Evolutionary conservation across 2,888 invertebrate genomes (phyloP).

Genomic region (Tenthredo distinguenda): DNA sequence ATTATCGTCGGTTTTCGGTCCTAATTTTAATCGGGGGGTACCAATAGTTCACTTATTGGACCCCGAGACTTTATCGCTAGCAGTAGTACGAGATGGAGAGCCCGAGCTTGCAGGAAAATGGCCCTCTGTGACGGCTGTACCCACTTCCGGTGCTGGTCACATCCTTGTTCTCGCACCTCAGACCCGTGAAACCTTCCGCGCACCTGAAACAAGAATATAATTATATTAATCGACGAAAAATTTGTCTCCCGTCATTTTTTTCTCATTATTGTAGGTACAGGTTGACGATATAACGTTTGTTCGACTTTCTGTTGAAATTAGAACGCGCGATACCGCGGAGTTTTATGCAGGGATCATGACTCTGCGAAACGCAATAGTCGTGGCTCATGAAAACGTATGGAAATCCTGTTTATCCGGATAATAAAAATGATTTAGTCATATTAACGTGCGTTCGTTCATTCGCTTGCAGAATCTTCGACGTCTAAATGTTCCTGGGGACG

Average conservation of each 20-base stretch:
- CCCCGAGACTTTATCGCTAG: slow-evolving; percentile 80
- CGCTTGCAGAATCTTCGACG: background rate
- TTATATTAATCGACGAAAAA: slow-evolving; percentile 31
- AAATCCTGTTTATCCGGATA: slow-evolving; percentile 25
- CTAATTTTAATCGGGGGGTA: slow-evolving; percentile 38
- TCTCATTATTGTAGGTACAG: background rate
- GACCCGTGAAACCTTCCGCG: slow-evolving; percentile 89
- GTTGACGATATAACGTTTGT: background rate
- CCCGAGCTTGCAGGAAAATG: slow-evolving; percentile 89
- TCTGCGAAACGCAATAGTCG: background rate
- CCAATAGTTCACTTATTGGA: slow-evolving; percentile 62
- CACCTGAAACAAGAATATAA: slow-evolving; percentile 82
- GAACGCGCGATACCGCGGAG: background rate
- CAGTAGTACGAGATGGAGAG: slow-evolving; percentile 89
- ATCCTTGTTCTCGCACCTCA: slow-evolving; percentile 90
- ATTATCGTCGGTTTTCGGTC: slow-evolving; percentile 50
- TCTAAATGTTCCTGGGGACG: background rate
- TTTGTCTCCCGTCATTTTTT: background rate
- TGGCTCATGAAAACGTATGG: slow-evolving; percentile 8
- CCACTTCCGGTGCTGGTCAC: slow-evolving; percentile 88
- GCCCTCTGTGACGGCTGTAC: slow-evolving; percentile 83
- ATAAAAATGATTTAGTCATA: slow-evolving; percentile 39
- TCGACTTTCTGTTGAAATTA: background rate
- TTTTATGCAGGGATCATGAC: background rate
- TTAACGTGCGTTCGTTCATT: slow-evolving; percentile 5